These are phyloP conservation scores for Ecdyonurus torrentis DNA, from an alignment of 2,888 invertebrate genomes.

Conservation along the genomic window DNA sequence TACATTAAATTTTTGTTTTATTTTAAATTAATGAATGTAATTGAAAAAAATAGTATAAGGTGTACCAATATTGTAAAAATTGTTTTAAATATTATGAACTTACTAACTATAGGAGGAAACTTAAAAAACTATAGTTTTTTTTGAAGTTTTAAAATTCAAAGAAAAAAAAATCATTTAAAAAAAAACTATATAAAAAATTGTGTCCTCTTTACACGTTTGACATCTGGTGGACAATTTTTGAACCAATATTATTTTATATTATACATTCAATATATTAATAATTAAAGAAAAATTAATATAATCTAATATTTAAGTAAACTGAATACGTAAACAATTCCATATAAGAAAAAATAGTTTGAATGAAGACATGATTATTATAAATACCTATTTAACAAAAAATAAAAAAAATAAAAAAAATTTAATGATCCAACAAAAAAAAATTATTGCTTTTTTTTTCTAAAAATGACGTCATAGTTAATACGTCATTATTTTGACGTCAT, in stretches of 20 bases:
- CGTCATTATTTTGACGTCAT: neutral
- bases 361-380: too few relatives aligned
- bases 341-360: too few relatives aligned
- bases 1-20: neutral
- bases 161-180: neutral
- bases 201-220: neutral
- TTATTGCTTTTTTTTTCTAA: neutral
- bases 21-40: neutral
- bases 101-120: neutral
- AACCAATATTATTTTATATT: too few relatives aligned
- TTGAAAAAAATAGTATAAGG: neutral
- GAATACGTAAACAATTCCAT: too few relatives aligned
- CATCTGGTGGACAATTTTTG: neutral
- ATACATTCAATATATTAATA: too few relatives aligned
- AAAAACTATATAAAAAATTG: neutral
- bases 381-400: too few relatives aligned
- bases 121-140: neutral
- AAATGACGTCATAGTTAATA: neutral
- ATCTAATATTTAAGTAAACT: too few relatives aligned
- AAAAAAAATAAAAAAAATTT: too few relatives aligned
- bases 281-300: too few relatives aligned
- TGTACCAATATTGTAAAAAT: neutral
- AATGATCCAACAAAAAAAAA: too few relatives aligned
- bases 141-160: too few relatives aligned
- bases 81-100: neutral